phyloP scores from a whole-genome alignment of 1,140 invertebrate genomes.

The Lepidurus couesii region DNA sequence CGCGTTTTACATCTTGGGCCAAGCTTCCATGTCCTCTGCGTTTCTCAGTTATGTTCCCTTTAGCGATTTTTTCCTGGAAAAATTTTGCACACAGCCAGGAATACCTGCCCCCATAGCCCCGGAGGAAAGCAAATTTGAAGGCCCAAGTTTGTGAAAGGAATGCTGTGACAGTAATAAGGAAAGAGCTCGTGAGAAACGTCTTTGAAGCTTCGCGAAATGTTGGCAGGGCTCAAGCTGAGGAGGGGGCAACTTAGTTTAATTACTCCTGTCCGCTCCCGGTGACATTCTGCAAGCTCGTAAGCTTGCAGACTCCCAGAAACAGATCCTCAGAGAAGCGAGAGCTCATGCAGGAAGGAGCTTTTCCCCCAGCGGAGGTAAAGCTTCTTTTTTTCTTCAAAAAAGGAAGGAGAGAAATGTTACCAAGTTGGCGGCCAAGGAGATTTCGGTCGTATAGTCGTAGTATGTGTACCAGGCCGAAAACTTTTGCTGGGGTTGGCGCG shows the following conservation, averaged over 20 bases:
- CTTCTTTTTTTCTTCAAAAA: neutral
- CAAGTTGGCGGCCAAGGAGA: conserved; percentile 1
- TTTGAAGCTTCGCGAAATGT: conserved; percentile 6
- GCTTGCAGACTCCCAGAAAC: conserved; percentile 20
- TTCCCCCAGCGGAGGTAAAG: neutral
- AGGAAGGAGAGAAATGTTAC: neutral
- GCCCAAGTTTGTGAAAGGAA: neutral
- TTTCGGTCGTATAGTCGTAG: neutral
- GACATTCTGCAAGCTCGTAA: conserved; percentile 14
- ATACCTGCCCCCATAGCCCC: too few relatives aligned
- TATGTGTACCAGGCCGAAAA: neutral
- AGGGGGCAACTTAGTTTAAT: conserved; percentile 8
- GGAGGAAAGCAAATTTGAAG: too few relatives aligned
- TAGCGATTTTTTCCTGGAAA: neutral
- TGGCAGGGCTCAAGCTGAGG: conserved; percentile 13
- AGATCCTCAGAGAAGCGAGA: neutral
- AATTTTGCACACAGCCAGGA: neutral
- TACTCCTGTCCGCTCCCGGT: conserved; percentile 6
- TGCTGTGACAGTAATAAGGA: neutral
- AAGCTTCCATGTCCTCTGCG: neutral
- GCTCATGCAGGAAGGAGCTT: neutral
- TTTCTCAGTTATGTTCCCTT: neutral
- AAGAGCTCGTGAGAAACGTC: conserved; percentile 19
- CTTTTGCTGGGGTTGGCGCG: neutral
- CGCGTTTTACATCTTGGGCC: neutral